These are phyloP conservation scores for Tachina fera DNA, from an alignment of 2,888 invertebrate species.

Conservation along the genomic window DNA sequence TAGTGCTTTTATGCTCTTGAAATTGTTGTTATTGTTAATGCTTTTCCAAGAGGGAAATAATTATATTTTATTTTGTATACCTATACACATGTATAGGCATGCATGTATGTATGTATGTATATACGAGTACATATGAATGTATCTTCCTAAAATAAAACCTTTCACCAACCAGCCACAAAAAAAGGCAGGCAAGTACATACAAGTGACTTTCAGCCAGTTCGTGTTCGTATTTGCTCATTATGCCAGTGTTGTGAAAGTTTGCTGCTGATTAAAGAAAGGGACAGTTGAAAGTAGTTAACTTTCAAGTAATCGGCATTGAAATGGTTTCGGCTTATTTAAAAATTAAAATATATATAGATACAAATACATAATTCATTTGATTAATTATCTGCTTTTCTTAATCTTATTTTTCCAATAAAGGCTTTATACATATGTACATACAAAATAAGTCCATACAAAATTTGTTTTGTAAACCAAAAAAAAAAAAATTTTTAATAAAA, in stretches of 20 bases:
- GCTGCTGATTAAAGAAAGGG: background rate
- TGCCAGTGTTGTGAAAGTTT: conserved; percentile 31
- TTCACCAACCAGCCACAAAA: conserved; percentile 28
- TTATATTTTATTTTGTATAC: conserved; percentile 17
- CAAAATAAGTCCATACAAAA: no score
- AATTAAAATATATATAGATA: background rate
- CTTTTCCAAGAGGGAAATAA: conserved; percentile 48
- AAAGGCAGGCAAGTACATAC: background rate
- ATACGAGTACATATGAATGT: background rate
- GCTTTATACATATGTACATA: no score
- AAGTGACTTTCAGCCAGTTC: conserved; percentile 11
- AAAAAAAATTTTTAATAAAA: no score
- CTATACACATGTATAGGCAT: no score
- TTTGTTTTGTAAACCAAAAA: no score
- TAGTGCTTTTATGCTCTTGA: conserved; percentile 54
- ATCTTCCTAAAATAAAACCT: conserved; percentile 32
- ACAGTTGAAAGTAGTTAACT: background rate
- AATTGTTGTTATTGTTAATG: conserved; percentile 18
- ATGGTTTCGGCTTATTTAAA: background rate
- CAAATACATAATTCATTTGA: no score
- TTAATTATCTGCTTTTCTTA: no score
- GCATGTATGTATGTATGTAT: no score
- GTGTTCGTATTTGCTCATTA: conserved; percentile 35
- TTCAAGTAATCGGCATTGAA: background rate
- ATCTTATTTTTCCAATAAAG: no score